Conservation (phyloP, 2,888 invertebrate genomes). For the Lacanobia oleracea region DNA sequence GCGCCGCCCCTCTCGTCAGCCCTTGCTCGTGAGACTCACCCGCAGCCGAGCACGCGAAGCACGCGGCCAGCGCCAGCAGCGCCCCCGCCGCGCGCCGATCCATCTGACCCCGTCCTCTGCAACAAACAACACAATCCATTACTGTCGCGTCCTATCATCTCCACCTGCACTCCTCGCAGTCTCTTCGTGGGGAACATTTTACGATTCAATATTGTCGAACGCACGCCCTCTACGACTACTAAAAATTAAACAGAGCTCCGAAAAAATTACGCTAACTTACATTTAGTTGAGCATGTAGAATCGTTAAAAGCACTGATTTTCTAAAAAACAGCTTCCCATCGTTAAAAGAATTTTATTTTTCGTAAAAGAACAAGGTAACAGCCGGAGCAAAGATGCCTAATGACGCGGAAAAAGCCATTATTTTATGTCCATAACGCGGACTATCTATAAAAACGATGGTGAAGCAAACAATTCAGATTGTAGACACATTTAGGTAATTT, state of each 20-base stretch:
- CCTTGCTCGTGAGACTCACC: conserved; percentile 73
- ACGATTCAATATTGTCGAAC: conserved; percentile 29
- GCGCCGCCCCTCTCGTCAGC: conserved; percentile 18
- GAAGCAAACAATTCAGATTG: conserved; percentile 44
- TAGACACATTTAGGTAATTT: conserved; percentile 43
- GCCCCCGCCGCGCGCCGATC: conserved; percentile 89
- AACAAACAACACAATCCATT: conserved; percentile 82
- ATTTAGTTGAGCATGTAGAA: conserved; percentile 55
- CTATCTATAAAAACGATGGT: conserved; percentile 64
- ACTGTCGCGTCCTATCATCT: conserved; percentile 52
- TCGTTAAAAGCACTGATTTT: conserved; percentile 44
- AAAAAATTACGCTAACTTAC: conserved; percentile 48
- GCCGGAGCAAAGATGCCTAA: conserved; percentile 68
- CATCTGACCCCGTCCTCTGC: conserved; percentile 88
- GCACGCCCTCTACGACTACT: conserved; percentile 1
- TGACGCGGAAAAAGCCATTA: conserved; percentile 74
- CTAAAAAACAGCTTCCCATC: conserved; percentile 63
- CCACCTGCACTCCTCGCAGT: conserved; percentile 35
- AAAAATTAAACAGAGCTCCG: conserved; percentile 26
- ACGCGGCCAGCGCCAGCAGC: conserved; percentile 89
- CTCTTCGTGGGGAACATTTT: conserved; percentile 29
- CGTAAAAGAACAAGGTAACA: conserved; percentile 59
- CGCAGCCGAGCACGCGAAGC: conserved; percentile 86
- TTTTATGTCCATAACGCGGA: conserved; percentile 69
- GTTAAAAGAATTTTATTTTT: conserved; percentile 60